These are phyloP conservation scores for Pachypsylla venusta DNA, from an alignment of 1,140 invertebrate genomes.

Conservation along the genomic window DNA sequence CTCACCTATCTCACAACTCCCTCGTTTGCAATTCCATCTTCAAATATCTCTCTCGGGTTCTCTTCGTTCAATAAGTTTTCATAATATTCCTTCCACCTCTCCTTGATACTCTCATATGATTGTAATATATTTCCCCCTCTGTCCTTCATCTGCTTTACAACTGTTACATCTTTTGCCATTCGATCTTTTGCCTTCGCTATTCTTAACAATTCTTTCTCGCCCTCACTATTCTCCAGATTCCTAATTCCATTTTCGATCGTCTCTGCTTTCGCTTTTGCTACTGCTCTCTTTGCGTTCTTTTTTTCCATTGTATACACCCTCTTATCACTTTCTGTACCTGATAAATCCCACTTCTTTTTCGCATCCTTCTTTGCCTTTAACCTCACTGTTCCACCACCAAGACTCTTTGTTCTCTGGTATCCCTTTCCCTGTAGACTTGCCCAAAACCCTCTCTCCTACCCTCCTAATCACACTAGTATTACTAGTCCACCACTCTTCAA, in stretches of 20 bases:
- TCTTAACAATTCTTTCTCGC: constrained; percentile 10
- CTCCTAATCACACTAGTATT: not conserved
- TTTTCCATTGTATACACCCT: not conserved
- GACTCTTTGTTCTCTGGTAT: not conserved
- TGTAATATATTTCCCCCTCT: constrained; percentile 7
- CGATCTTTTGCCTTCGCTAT: constrained; percentile 14
- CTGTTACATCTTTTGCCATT: constrained; percentile 1
- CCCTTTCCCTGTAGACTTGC: not conserved
- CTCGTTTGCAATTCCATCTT: no score
- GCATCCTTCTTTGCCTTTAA: constrained; percentile 7
- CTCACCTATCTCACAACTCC: no score
- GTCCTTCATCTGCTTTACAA: constrained; percentile 11
- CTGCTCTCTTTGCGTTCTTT: constrained; percentile 2
- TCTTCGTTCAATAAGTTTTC: constrained; percentile 12
- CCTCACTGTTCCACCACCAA: not conserved
- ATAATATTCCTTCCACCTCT: constrained; percentile 12
- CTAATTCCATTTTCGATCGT: not conserved
- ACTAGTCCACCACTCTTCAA: no score
- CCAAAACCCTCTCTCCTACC: not conserved
- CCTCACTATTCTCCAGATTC: not conserved
- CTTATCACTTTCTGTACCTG: not conserved
- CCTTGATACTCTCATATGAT: constrained; percentile 4
- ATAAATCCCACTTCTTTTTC: not conserved
- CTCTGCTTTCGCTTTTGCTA: constrained; percentile 6
- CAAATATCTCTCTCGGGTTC: not conserved